A percentile compares a stretch with the other conserved stretches of the same genome.
phyloP scores from a whole-genome alignment of 2,113 vertebrate species.

The Pao palembangensis region DNA sequence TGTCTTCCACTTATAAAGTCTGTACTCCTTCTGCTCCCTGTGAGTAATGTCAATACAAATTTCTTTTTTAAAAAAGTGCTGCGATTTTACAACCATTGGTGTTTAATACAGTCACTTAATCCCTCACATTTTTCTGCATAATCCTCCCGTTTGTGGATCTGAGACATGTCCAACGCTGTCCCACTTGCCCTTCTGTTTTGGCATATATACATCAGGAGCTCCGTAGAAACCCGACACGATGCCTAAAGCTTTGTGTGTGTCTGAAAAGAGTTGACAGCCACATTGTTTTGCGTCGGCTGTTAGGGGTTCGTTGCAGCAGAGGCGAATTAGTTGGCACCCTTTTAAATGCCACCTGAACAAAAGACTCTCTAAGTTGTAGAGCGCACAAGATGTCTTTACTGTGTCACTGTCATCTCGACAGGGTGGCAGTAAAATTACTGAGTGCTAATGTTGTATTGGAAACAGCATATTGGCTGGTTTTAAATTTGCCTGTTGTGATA shows the following conservation, averaged over 20 bases:
- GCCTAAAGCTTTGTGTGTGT: constrained; percentile 40
- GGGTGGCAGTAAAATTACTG: constrained; percentile 15
- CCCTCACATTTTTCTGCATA: too few species aligned
- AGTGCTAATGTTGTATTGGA: constrained; percentile 50
- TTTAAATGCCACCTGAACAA: constrained; percentile 62
- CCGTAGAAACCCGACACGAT: constrained; percentile 61
- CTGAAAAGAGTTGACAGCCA: constrained; percentile 50
- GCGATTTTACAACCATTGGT: not conserved
- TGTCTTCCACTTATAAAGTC: constrained; percentile 59
- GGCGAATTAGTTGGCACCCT: constrained; percentile 39
- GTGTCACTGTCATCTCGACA: constrained; percentile 35
- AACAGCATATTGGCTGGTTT: constrained; percentile 35
- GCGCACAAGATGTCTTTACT: constrained; percentile 42
- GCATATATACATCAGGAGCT: constrained; percentile 36
- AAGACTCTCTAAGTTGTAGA: constrained; percentile 42
- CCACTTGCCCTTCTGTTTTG: constrained; percentile 24
- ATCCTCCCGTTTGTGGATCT: constrained; percentile 3
- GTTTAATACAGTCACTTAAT: constrained; percentile 9
- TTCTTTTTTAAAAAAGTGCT: not conserved
- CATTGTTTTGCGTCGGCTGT: constrained; percentile 50
- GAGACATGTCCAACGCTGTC: constrained; percentile 26
- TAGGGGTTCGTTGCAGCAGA: constrained; percentile 60
- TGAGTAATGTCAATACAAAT: constrained; percentile 47
- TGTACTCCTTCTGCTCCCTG: constrained; percentile 51
- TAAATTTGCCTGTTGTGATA: constrained; percentile 35